phyloP scores from a whole-genome alignment of 2,113 vertebrate genomes.

The Channa maculata region DNA sequence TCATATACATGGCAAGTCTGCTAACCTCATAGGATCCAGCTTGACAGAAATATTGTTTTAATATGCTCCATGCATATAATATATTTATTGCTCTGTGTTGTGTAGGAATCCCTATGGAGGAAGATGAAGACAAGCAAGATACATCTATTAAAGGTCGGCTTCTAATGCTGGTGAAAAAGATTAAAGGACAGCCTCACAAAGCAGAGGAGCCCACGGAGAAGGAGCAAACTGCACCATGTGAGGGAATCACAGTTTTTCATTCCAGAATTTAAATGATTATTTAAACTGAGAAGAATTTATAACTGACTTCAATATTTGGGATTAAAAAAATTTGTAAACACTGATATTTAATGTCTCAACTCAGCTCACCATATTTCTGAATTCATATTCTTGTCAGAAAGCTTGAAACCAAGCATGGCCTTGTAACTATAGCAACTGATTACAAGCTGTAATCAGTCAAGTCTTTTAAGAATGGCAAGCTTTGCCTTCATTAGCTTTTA shows the following conservation, averaged over 20 bases:
- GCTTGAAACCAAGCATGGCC: background rate
- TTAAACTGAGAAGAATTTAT: no score
- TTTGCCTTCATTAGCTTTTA: background rate
- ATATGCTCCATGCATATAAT: slow-evolving; percentile 8
- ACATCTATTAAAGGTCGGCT: slow-evolving; percentile 91
- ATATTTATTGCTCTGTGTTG: slow-evolving; percentile 28
- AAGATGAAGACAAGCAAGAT: slow-evolving; percentile 89
- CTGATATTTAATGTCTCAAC: no score
- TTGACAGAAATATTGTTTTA: slow-evolving; percentile 14
- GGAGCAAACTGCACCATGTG: slow-evolving; percentile 89
- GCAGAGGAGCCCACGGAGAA: slow-evolving; percentile 86
- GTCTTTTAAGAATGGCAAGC: background rate
- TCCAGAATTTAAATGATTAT: background rate
- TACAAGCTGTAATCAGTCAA: background rate
- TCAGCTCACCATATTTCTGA: background rate
- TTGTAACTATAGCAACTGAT: slow-evolving; percentile 9
- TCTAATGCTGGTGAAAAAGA: slow-evolving; percentile 89
- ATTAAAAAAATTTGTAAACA: background rate
- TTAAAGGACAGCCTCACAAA: slow-evolving; percentile 90
- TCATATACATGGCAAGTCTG: slow-evolving; percentile 1
- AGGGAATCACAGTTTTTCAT: slow-evolving; percentile 67
- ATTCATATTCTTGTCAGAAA: slow-evolving; percentile 4
- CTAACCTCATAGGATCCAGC: background rate
- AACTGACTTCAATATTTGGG: background rate
- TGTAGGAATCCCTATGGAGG: slow-evolving; percentile 93